Conservation (phyloP, 2,113 vertebrate genomes). For the Aphelocoma coerulescens region DNA sequence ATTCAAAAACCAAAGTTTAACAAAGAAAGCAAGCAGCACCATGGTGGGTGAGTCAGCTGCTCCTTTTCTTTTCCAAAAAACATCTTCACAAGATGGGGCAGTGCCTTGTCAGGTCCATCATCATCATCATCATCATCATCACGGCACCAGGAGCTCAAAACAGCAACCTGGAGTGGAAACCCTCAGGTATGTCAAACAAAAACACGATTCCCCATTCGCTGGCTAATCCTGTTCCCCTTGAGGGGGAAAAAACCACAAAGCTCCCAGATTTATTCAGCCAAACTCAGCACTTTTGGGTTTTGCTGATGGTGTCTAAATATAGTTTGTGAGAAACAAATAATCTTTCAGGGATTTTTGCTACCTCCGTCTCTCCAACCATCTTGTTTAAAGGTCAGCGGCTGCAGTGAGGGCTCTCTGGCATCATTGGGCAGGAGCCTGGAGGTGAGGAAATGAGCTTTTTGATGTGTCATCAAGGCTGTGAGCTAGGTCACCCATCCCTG, state of each 20-base stretch:
- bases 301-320: constrained; percentile 35
- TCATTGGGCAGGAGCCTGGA: background rate
- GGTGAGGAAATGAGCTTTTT: background rate
- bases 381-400: background rate
- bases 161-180: constrained; percentile 6
- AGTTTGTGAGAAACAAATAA: constrained; percentile 42
- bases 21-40: background rate
- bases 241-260: constrained; percentile 4
- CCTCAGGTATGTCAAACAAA: constrained; percentile 58
- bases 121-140: background rate
- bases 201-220: background rate
- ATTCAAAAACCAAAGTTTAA: background rate
- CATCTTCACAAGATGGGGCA: background rate
- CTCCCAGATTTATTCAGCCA: constrained; percentile 16
- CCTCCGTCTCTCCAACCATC: background rate
- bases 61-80: background rate
- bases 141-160: background rate
- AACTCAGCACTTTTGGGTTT: constrained; percentile 50
- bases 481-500: background rate
- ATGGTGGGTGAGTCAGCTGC: background rate
- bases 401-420: background rate
- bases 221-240: background rate
- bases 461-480: background rate
- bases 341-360: background rate
- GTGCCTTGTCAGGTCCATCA: background rate